Evolutionary conservation across 1,140 invertebrate species (phyloP).

Genomic region (Phthorimaea operculella): DNA sequence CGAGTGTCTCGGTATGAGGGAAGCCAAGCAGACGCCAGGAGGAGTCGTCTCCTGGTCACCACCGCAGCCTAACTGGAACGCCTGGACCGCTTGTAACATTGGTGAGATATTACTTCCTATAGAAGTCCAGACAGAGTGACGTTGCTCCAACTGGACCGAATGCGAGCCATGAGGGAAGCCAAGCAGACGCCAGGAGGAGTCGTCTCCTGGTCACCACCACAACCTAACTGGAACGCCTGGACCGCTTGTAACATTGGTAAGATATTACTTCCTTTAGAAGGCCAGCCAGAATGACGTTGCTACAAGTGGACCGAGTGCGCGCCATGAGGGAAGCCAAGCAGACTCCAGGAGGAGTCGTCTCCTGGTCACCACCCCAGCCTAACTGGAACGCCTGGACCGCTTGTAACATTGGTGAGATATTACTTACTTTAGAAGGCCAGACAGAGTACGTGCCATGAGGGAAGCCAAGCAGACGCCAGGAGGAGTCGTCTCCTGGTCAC

Average conservation of each 20-base stretch:
- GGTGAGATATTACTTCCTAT: neutral
- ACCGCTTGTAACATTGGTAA: conserved; percentile 88
- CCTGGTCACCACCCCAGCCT: conserved; percentile 93
- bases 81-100: too few species aligned
- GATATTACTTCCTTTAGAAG: too few species aligned
- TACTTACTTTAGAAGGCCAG: too few species aligned
- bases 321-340: conserved; percentile 52
- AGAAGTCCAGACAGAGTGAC: conserved; percentile 26
- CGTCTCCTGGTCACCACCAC: conserved; percentile 95
- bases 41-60: too few species aligned
- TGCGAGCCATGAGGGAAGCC: conserved; percentile 45
- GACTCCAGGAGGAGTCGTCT: conserved; percentile 79
- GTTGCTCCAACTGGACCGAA: conserved; percentile 42
- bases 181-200: conserved; percentile 74
- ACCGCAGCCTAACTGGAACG: too few species aligned
- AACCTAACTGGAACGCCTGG: conserved; percentile 97
- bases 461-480: too few species aligned
- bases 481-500: too few species aligned
- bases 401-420: conserved; percentile 88
- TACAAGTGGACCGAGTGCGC: conserved; percentile 44
- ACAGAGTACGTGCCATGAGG: too few species aligned
- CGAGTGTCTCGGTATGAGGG: too few species aligned
- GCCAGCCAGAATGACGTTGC: conserved; percentile 29
- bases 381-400: conserved; percentile 98
- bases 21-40: too few species aligned